Evolutionary conservation across 1,140 invertebrate genomes (phyloP).

Genomic region (Notospermus geniculatus): DNA sequence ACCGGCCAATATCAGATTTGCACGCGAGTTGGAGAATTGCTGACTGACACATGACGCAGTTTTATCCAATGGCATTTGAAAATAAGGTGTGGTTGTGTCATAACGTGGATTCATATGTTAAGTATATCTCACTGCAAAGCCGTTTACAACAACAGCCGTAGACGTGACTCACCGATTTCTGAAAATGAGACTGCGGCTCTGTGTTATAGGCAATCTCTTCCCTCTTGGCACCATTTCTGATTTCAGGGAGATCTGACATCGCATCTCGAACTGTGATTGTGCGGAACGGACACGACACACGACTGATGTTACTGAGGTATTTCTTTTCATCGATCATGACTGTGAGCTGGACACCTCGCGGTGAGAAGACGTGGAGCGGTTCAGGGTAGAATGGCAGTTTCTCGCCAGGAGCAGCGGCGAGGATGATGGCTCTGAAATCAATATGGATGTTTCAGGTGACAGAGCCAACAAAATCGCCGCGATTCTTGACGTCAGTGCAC

Average conservation of each 20-base stretch:
- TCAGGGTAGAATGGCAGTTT: slow-evolving; percentile 77
- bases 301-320: slow-evolving; percentile 58
- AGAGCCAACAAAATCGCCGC: too few relatives aligned
- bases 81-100: too few relatives aligned
- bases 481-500: too few relatives aligned
- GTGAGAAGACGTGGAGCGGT: slow-evolving; percentile 76
- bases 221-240: slow-evolving; percentile 70
- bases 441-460: too few relatives aligned
- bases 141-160: too few relatives aligned
- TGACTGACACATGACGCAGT: too few relatives aligned
- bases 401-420: slow-evolving; percentile 80
- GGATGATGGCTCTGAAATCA: slow-evolving; percentile 69
- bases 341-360: slow-evolving; percentile 68
- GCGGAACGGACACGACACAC: slow-evolving; percentile 68
- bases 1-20: too few relatives aligned
- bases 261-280: slow-evolving; percentile 77
- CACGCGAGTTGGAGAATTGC: too few relatives aligned
- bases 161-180: slow-evolving; percentile 66
- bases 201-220: slow-evolving; percentile 73
- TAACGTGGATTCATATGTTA: too few relatives aligned
- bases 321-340: slow-evolving; percentile 73
- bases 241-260: slow-evolving; percentile 78
- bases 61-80: too few relatives aligned
- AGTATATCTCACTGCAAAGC: too few relatives aligned
- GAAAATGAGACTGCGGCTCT: slow-evolving; percentile 74